A percentile compares a stretch with the other conserved stretches of the same genome.
Conservation (phyloP, 1,140 invertebrate genomes). For the Drosophila saltans region DNA sequence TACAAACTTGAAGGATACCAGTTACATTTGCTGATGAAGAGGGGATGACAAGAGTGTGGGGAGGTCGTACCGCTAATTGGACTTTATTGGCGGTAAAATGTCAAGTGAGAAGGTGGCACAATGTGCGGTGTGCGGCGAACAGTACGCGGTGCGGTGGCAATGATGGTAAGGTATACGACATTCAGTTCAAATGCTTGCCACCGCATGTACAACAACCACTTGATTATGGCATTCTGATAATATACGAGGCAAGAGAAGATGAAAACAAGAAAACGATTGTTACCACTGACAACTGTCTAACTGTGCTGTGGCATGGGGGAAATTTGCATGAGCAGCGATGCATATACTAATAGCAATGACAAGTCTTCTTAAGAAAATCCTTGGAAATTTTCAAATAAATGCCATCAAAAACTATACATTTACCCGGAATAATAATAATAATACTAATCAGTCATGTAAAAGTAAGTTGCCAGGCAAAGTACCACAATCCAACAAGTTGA, state of each 20-base stretch:
- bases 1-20: conserved; percentile 23
- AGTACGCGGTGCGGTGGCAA: too few species aligned
- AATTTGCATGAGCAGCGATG: background rate
- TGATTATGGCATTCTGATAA: conserved; percentile 14
- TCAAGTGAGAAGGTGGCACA: conserved; percentile 35
- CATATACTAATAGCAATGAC: background rate
- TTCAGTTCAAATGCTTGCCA: background rate
- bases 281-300: background rate
- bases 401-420: background rate
- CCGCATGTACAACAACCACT: background rate
- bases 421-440: background rate
- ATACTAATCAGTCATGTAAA: background rate
- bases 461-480: too few species aligned
- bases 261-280: background rate
- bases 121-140: background rate
- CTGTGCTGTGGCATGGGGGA: background rate
- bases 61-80: conserved; percentile 44
- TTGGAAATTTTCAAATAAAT: background rate
- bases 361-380: background rate
- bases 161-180: too few species aligned
- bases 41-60: too few species aligned
- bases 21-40: too few species aligned
- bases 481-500: background rate
- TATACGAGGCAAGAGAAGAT: background rate
- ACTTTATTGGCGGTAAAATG: conserved; percentile 57